phyloP scores from a whole-genome alignment of 92 coral and sea anemone species.

The Bergia sp. region DNA sequence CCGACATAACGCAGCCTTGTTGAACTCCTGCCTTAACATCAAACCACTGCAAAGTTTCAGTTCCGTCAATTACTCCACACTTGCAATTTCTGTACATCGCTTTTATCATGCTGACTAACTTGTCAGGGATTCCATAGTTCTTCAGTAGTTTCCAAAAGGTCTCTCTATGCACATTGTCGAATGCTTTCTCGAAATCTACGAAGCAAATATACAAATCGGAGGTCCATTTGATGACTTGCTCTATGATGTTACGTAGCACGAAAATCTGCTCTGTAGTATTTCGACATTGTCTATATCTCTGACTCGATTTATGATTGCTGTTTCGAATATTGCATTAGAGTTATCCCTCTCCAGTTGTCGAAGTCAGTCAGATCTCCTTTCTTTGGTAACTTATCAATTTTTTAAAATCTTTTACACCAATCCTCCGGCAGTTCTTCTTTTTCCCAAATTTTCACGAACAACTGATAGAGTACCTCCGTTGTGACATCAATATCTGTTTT shows the following conservation, averaged over 20 bases:
- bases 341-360: slow-evolving; percentile 8
- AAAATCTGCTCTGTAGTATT: neutral
- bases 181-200: neutral
- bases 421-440: slow-evolving; percentile 12
- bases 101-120: neutral
- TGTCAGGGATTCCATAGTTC: slow-evolving; percentile 13
- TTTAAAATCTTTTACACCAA: slow-evolving; percentile 14
- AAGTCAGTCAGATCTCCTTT: slow-evolving; percentile 11
- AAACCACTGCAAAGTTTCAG: neutral
- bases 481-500: slow-evolving; percentile 7
- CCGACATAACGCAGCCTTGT: slow-evolving; percentile 44
- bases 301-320: neutral
- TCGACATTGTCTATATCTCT: neutral
- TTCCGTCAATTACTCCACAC: slow-evolving; percentile 19
- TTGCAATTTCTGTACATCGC: slow-evolving; percentile 3
- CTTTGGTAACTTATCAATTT: slow-evolving; percentile 20
- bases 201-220: slow-evolving; percentile 11
- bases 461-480: slow-evolving; percentile 3
- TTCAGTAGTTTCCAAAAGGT: neutral
- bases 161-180: too few relatives aligned
- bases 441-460: slow-evolving; percentile 14
- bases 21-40: slow-evolving; percentile 15
- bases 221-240: neutral
- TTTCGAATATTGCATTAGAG: neutral
- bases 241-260: neutral